phyloP scores from a whole-genome alignment of 2,797 vertebrate species.

The Dermochelys coriacea region DNA sequence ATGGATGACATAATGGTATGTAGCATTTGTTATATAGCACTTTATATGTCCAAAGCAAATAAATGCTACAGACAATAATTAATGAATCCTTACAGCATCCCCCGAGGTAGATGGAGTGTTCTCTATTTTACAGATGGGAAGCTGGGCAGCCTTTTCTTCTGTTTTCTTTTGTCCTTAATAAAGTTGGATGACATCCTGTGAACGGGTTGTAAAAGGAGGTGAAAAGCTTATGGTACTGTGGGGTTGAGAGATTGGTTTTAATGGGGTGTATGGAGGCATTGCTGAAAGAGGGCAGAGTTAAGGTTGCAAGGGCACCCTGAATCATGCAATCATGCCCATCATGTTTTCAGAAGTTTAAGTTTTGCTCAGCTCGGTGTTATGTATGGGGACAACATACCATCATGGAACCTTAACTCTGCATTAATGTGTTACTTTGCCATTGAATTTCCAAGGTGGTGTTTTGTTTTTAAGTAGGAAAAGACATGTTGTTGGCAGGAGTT shows the following conservation, averaged over 20 bases:
- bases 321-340: no score
- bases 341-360: neutral
- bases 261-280: neutral
- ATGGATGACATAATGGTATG: fast-evolving
- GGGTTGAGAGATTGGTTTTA: neutral
- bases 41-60: fast-evolving
- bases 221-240: neutral
- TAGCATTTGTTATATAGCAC: fast-evolving
- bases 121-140: neutral
- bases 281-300: neutral
- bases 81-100: neutral
- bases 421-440: neutral
- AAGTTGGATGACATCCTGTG: neutral
- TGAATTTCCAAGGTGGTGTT: neutral
- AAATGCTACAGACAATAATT: fast-evolving
- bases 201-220: neutral
- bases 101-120: neutral
- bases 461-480: neutral
- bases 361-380: neutral
- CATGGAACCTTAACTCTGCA: neutral
- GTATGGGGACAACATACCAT: neutral
- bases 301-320: neutral
- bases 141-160: neutral
- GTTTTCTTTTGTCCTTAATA: neutral
- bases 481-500: neutral